phyloP scores from a whole-genome alignment of 2,888 invertebrate species.

The Cataglyphis altisquamis region DNA sequence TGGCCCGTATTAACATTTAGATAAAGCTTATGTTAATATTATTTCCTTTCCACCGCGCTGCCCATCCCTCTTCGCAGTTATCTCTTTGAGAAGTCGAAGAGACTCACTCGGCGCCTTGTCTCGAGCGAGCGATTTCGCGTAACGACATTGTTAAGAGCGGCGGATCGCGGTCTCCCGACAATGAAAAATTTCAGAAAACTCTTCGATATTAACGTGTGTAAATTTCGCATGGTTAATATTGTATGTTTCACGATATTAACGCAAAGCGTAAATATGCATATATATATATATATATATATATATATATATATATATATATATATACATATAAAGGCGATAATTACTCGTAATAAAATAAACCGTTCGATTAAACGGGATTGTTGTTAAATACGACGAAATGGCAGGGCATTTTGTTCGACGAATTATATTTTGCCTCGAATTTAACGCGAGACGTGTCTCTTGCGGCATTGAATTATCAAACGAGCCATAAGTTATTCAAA shows the following conservation, averaged over 20 bases:
- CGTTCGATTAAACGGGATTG: constrained; percentile 49
- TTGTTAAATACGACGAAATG: constrained; percentile 47
- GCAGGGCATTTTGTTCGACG: constrained; percentile 46
- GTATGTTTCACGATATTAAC: constrained; percentile 36
- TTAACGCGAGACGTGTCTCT: constrained; percentile 60
- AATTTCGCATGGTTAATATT: constrained; percentile 28
- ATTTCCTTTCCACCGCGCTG: constrained; percentile 64
- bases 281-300: neutral
- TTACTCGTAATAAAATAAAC: constrained; percentile 55
- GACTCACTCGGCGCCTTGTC: constrained; percentile 57
- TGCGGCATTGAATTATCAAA: constrained; percentile 57
- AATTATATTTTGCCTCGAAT: constrained; percentile 59
- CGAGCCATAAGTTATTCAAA: constrained; percentile 54
- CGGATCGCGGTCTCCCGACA: constrained; percentile 12
- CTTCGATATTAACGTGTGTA: constrained; percentile 18
- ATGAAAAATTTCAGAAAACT: neutral
- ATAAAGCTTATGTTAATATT: constrained; percentile 83
- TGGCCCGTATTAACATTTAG: constrained; percentile 84
- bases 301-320: neutral
- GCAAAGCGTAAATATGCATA: constrained; percentile 20
- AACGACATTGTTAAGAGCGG: constrained; percentile 61
- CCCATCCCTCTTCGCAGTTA: constrained; percentile 40
- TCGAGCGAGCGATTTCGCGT: constrained; percentile 74
- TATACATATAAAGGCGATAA: constrained; percentile 36
- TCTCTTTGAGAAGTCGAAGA: constrained; percentile 53